Conservation (phyloP, 2,888 invertebrate genomes). For the Rhimphoctona megacephalus region DNA sequence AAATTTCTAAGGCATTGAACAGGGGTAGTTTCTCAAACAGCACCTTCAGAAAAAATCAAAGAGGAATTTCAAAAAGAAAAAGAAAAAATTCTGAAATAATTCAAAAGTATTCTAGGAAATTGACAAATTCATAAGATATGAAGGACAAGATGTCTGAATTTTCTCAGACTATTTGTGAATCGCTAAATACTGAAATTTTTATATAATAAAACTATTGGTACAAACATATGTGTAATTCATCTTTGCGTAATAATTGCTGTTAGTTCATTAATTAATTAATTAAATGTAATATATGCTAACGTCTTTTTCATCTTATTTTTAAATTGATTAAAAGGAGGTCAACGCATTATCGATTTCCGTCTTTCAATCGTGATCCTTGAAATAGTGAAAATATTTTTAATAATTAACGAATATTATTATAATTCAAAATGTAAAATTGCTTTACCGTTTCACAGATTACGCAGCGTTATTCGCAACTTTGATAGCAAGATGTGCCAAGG, state of each 20-base stretch:
- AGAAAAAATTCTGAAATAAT: too few relatives aligned
- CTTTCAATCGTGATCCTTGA: neutral
- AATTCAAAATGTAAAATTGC: neutral
- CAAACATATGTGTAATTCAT: neutral
- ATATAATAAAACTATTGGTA: too few relatives aligned
- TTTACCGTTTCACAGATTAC: constrained; percentile 88
- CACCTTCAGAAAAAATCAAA: too few relatives aligned
- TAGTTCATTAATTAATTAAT: neutral
- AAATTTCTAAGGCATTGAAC: too few relatives aligned
- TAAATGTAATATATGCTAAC: neutral
- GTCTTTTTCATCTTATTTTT: neutral
- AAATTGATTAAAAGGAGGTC: neutral
- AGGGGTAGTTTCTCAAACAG: too few relatives aligned
- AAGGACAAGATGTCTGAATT: too few relatives aligned
- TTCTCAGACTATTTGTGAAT: too few relatives aligned
- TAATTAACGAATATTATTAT: neutral
- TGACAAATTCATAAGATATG: too few relatives aligned
- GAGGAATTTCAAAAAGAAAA: too few relatives aligned
- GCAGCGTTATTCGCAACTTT: constrained; percentile 97
- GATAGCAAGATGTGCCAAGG: constrained; percentile 98
- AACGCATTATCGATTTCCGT: too few relatives aligned
- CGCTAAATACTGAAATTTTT: too few relatives aligned
- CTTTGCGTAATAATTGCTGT: neutral
- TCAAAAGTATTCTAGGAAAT: too few relatives aligned
- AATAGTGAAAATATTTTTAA: neutral